Evolutionary conservation across 2,113 vertebrate genomes (phyloP).

Genomic region (Seriola aureovittata): DNA sequence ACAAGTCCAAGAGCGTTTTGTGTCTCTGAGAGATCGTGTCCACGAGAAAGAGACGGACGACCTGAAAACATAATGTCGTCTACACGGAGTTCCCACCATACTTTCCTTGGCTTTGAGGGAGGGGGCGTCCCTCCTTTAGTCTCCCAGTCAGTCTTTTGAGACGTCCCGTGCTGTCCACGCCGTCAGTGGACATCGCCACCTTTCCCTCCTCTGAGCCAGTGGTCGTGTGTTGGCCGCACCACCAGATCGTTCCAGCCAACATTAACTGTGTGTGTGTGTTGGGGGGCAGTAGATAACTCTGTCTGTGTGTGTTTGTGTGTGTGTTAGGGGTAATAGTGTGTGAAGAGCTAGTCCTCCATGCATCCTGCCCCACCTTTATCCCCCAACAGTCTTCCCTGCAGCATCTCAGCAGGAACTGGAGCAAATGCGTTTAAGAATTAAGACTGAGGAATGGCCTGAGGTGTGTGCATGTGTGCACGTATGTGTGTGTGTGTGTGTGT

Average conservation of each 20-base stretch:
- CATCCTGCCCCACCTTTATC: conserved; percentile 77
- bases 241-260: conserved; percentile 69
- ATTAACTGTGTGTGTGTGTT: conserved; percentile 23
- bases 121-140: not conserved
- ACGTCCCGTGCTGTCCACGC: not conserved
- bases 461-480: conserved; percentile 45
- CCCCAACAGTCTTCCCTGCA: conserved; percentile 89
- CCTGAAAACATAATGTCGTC: no score
- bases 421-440: conserved; percentile 99
- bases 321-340: conserved; percentile 90
- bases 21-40: no score
- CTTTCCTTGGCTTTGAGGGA: not conserved
- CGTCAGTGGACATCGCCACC: not conserved
- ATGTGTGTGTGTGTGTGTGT: conserved; percentile 37
- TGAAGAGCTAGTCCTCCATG: conserved; percentile 88
- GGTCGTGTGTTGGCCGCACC: not conserved
- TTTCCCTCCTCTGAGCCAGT: conserved; percentile 15
- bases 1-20: no score
- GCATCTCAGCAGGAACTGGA: conserved; percentile 93
- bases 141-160: not conserved
- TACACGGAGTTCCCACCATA: not conserved
- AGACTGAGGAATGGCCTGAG: conserved; percentile 82
- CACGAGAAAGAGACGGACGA: no score
- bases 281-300: conserved; percentile 34
- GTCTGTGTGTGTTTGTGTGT: conserved; percentile 78